Conservation (phyloP, 2,797 vertebrate genomes). For the Schizopygopsis malacanthus region DNA sequence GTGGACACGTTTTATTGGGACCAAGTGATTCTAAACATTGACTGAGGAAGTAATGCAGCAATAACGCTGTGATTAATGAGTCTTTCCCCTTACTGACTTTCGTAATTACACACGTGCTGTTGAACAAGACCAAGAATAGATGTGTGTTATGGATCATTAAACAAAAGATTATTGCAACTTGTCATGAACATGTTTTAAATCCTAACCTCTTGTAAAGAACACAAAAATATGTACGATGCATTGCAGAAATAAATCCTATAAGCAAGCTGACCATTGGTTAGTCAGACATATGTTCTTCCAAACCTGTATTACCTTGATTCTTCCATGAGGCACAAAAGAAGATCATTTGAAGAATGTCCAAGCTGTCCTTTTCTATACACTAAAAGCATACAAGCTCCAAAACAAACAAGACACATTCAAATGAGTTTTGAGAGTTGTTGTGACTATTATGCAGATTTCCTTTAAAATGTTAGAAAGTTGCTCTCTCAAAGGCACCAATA, state of each 20-base stretch:
- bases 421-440: neutral
- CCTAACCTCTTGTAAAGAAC: neutral
- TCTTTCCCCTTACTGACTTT: neutral
- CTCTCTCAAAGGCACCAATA: neutral
- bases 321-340: neutral
- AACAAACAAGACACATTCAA: neutral
- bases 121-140: constrained; percentile 13
- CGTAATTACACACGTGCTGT: constrained; percentile 22
- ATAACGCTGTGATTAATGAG: constrained; percentile 23
- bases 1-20: neutral
- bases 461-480: constrained; percentile 10
- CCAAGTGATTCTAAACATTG: neutral
- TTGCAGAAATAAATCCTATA: neutral
- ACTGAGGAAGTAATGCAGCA: constrained; percentile 12
- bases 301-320: neutral
- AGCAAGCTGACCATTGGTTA: neutral
- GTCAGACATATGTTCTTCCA: neutral
- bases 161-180: constrained; percentile 8
- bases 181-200: neutral
- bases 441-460: constrained; percentile 4
- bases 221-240: neutral
- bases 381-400: neutral
- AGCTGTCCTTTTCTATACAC: neutral
- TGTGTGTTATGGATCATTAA: neutral
- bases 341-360: neutral